Percentiles rank a stretch among this genome's conserved stretches.
Conservation (phyloP, 92 coral and sea anemone genomes). For the Porites rus region DNA sequence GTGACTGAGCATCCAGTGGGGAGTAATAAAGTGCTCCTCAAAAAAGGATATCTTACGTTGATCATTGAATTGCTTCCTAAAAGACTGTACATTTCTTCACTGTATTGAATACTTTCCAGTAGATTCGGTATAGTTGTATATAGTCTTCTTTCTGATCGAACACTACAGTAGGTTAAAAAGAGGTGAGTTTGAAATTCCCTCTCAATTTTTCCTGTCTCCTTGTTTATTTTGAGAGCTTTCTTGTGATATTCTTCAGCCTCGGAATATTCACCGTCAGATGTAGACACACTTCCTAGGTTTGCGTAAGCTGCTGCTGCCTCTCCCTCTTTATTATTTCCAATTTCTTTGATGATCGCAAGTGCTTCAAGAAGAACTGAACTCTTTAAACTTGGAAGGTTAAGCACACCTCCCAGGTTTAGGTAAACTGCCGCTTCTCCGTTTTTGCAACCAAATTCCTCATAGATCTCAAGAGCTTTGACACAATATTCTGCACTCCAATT, state of each 20-base stretch:
- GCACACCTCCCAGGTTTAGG: too few relatives aligned
- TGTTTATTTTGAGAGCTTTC: not conserved
- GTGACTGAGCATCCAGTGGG: not conserved
- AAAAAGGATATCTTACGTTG: constrained; percentile 1
- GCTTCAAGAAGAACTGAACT: too few relatives aligned
- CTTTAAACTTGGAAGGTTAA: too few relatives aligned
- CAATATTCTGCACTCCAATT: too few relatives aligned
- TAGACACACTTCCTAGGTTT: not conserved
- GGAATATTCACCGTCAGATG: not conserved
- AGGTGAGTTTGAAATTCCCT: not conserved
- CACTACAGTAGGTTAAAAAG: not conserved
- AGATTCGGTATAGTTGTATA: not conserved
- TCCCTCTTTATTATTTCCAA: constrained; percentile 8
- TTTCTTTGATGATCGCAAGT: not conserved
- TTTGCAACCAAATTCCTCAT: too few relatives aligned
- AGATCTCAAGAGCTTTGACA: too few relatives aligned
- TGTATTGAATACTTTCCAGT: not conserved
- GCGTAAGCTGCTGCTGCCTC: not conserved
- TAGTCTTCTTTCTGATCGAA: not conserved
- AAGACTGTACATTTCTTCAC: not conserved
- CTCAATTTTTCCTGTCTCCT: not conserved
- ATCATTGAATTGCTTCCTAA: not conserved
- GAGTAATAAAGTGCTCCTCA: not conserved
- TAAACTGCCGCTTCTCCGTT: too few relatives aligned
- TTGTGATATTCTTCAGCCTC: not conserved